Base-by-base conservation (phyloP, 2,888 invertebrate species). In the Ochropleura plecta region DNA sequence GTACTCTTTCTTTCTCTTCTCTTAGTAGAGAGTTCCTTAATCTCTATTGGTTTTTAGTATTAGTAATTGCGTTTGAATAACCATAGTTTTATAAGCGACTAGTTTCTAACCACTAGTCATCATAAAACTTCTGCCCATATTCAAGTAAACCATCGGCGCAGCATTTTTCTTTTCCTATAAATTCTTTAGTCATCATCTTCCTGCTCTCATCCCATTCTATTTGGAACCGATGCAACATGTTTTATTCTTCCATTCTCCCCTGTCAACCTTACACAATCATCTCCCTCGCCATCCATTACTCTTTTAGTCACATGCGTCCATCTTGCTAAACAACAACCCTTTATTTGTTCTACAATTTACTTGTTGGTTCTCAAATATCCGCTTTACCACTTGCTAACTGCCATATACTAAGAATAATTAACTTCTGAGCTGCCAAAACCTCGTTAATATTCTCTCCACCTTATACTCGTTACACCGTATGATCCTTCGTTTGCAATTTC, bases 401-500 rank as follows among this genome's bases (percentile, higher is more conserved):
- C 12, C 40, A 30, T n/a, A 46, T 12, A 8, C 46, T 30, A 49
- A 49, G 55, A 55, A 8, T 55, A 63, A 76, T 62, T 69, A 62
- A 62, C 16, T 76, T 69, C 40, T 14, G 5, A 51, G 20, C 12
- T 0, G 3, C 69, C 8, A 68, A 55, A 64, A 53, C 20, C 16
- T 60, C 51, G 46, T 79, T 72, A 46, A 57, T 68, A 48, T 46
- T 42, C 44, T 78, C 55, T 57, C 7, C 82, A 74, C 64, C 59
- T 82, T 76, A 18, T 63, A 14, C 40, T 70, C 70, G 12, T 57
- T 62, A 44, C 49, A 40, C 51, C 69, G 66, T 20, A 80, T 16
- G 80, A 64, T 62, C 7, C 8, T 44, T 63, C 66, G 46, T 70
- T 73, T 40, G 73, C 76, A 77, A 70, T 74, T 81, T 74, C 64